Evolutionary conservation across 1,140 invertebrate genomes (phyloP).

Genomic region (Xylocopa sonorina): DNA sequence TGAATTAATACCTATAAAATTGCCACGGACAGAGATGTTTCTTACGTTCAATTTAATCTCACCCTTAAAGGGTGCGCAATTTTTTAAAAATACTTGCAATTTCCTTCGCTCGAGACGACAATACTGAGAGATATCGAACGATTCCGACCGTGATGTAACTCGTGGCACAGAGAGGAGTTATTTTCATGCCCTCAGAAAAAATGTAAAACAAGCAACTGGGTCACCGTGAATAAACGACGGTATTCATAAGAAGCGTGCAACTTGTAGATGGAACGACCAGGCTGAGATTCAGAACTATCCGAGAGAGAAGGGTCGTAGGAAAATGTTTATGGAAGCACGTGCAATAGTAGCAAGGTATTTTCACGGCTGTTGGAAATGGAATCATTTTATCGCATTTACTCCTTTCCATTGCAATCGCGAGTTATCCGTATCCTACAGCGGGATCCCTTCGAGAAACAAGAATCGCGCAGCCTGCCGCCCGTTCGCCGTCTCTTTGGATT

Average conservation of each 20-base stretch:
- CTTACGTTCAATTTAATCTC: neutral
- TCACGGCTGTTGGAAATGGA: neutral
- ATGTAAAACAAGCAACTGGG: neutral
- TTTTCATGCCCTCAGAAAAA: no score
- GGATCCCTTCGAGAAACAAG: slow-evolving; percentile 27
- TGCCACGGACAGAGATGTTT: neutral
- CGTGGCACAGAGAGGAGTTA: neutral
- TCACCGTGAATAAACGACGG: neutral
- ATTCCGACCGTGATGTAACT: neutral
- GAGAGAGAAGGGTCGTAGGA: neutral
- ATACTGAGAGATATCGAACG: no score
- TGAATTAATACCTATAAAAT: slow-evolving; percentile 8
- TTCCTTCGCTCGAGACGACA: no score
- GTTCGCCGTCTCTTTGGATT: neutral
- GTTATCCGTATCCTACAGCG: neutral
- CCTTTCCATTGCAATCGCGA: neutral
- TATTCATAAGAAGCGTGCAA: neutral
- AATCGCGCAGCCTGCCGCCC: neutral
- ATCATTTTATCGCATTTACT: slow-evolving; percentile 34
- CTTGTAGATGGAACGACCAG: neutral
- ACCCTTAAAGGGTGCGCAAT: no score
- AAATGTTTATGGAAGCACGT: slow-evolving; percentile 16
- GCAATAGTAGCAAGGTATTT: neutral
- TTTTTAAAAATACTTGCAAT: no score
- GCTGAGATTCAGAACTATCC: neutral